phyloP scores from a whole-genome alignment of 2,113 vertebrate species.

The Sander vitreus region DNA sequence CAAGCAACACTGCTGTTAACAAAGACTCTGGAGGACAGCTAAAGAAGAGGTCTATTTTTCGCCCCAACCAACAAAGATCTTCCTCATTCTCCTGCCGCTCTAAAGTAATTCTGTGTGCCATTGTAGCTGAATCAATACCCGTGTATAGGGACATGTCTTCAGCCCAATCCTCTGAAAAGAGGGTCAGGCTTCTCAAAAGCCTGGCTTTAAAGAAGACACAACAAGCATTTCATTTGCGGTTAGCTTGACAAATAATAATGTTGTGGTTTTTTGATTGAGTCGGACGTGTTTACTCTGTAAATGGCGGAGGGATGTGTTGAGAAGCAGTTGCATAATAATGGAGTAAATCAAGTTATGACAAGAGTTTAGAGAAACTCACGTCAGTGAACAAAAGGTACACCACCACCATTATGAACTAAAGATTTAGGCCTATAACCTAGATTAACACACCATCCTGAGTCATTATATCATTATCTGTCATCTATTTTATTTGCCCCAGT shows the following conservation, averaged over 20 bases:
- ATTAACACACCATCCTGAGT: not conserved
- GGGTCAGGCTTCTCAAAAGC: slow-evolving; percentile 9
- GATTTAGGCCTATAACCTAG: not conserved
- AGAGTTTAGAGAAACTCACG: no score
- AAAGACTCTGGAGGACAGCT: slow-evolving; percentile 21
- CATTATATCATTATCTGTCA: not conserved
- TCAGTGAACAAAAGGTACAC: not conserved
- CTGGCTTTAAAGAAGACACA: slow-evolving; percentile 1
- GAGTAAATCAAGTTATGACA: not conserved
- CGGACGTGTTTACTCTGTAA: not conserved
- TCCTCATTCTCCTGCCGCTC: slow-evolving; percentile 25
- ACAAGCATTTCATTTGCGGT: not conserved
- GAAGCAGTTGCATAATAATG: not conserved
- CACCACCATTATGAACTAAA: not conserved
- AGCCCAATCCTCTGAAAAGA: slow-evolving; percentile 21
- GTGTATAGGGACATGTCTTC: slow-evolving; percentile 19
- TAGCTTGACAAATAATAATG: slow-evolving; percentile 15
- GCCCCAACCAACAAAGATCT: slow-evolving; percentile 13
- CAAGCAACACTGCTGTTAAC: not conserved
- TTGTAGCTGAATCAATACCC: slow-evolving; percentile 20
- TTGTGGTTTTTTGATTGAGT: slow-evolving; percentile 2
- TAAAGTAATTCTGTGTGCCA: slow-evolving; percentile 13
- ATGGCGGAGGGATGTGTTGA: not conserved
- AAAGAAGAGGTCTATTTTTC: slow-evolving; percentile 5
- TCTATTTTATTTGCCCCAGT: not conserved